phyloP scores from a whole-genome alignment of 2,888 invertebrate genomes.

The Drosophila helvetica region DNA sequence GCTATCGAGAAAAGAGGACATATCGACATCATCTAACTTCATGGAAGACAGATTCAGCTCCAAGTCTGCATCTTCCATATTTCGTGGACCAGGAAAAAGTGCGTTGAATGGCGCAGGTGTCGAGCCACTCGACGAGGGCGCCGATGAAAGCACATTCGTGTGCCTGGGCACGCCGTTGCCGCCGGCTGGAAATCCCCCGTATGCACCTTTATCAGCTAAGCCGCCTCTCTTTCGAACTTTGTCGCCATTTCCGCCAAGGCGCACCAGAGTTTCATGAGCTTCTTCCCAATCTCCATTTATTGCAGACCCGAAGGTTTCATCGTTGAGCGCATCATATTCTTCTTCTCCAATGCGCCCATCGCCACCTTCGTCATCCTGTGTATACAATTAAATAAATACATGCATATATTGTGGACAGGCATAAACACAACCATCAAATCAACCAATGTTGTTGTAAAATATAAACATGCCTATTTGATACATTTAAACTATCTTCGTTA shows the following conservation, averaged over 20 bases:
- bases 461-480: background rate
- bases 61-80: constrained; percentile 82
- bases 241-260: constrained; percentile 76
- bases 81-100: constrained; percentile 46
- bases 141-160: constrained; percentile 38
- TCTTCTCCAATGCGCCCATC: constrained; percentile 88
- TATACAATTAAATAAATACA: constrained; percentile 8
- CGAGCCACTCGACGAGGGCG: constrained; percentile 43
- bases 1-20: constrained; percentile 74
- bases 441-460: background rate
- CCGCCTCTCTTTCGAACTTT: constrained; percentile 44
- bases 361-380: constrained; percentile 81
- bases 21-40: constrained; percentile 83
- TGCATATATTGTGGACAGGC: background rate
- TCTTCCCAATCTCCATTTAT: constrained; percentile 90
- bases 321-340: constrained; percentile 95
- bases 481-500: background rate
- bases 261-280: constrained; percentile 88
- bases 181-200: constrained; percentile 41
- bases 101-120: constrained; percentile 38
- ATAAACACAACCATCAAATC: background rate
- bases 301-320: constrained; percentile 95
- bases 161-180: constrained; percentile 46
- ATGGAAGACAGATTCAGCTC: constrained; percentile 83
- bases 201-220: background rate